Base-by-base conservation (phyloP, 2,113 vertebrate species). In the Monopterus albus region DNA sequence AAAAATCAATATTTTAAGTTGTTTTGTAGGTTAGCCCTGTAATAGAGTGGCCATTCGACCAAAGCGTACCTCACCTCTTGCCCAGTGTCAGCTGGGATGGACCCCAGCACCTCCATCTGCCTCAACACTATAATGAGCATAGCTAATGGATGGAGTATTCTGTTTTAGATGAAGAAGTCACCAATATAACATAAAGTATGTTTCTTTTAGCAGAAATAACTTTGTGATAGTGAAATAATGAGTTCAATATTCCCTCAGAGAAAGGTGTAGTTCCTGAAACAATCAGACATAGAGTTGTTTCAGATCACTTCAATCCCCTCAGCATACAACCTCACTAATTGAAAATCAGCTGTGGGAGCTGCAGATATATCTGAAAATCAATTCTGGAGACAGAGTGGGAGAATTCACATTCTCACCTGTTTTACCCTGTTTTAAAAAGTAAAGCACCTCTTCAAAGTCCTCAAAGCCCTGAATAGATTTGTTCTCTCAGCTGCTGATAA, bases 401-500 rank as follows among this genome's bases (percentile, higher is more conserved):
- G 26, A 84, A 73, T 50, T 50, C 72, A 59, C 64, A 5, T 70
- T 80, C 60, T 80, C 52, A 78, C 74, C 70, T 78, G 59, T 57
- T 53, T 63, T 28, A 59, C 12, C 26, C 40, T 38, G 31, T 55
- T 71, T n/a, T n/a, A n/a, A n/a, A 52, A 77, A 68, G 70, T 74
- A 78, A 83, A 83, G 61, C 83, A 55, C 59, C 67, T 75, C 43
- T 55, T 71, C 62, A 72, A 53, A 59, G 43, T 59, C 62, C 35
- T 82, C 50, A 68, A 76, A 79, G 55, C 76, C 64, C 62, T 68
- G 51, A 47, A 90, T 88, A 81, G 75, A 89, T 84, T 64, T 81
- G 86, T 85, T 78, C 75, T 80, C 73, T 77, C 50, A 49, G 82
- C 52, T 78, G 78, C 82, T 72, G 82, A 83, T 87, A 89, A 91